Evolutionary conservation across 2,113 vertebrate species (phyloP), one percentile per base, ranked within the genome.

Genomic region (Stigmatopora argus): DNA sequence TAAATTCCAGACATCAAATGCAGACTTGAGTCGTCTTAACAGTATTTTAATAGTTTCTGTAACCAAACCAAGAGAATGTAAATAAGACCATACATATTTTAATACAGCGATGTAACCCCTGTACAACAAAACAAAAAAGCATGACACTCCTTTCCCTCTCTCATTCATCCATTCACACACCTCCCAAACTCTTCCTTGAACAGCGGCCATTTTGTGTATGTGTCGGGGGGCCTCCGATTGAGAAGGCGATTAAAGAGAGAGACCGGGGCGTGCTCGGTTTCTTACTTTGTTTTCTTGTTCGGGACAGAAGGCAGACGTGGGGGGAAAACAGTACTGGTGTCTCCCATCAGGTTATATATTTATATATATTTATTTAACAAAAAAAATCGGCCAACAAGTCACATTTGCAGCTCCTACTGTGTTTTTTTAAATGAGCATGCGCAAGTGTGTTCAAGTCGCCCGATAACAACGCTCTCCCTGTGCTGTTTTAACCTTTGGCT

Each of bases 1-100:
- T 83, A 82, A 72, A 65, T 41, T 59, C 6, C 18, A 21, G 9
- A 0, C 14, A 60, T 17, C 14, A 75, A 58, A 69, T 69, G 4
- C 66, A 78, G 46, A 9, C 48, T 53, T 58, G 62, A 71, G 65
- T 63, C 62, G 63, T 65, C 62, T 87, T 73, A 86, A 89, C 88
- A 90, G 90, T 90, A 53, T 92, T 90, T 92, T 98, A 98, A 98
- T 98, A 97, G 95, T 98, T 96, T 98, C 93, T 95, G 95, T 98
- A 98, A 97, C 95, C 96, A 98, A 99, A 98, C 95, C 93, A 94
- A 90, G 87, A 90, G 86, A 92, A 96, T 93, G 95, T 96, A 98
- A 97, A 96, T 99, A 99, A 97, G 95, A 98, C 94, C 94, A 90
- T 98, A 99, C 94, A 96, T 97, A 94, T 96, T 98, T 91, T 95